Evolutionary conservation across 2,888 invertebrate genomes (phyloP).

Genomic region (Eucriotettix oculatus): DNA sequence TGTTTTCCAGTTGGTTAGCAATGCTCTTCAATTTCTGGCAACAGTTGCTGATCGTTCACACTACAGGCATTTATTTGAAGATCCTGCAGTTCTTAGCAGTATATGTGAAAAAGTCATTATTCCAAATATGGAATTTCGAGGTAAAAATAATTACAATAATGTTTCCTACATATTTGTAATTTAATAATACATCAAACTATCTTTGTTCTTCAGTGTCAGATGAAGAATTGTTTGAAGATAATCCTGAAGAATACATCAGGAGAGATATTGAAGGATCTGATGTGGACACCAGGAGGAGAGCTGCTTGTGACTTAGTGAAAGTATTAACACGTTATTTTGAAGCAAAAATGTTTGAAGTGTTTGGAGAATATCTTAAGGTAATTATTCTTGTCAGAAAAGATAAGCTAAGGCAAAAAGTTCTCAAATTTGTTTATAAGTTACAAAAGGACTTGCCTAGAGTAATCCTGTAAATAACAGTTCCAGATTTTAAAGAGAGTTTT

Average conservation of each 20-base stretch:
- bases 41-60: slow-evolving; percentile 83
- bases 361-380: slow-evolving; percentile 73
- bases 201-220: slow-evolving; percentile 49
- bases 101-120: slow-evolving; percentile 98
- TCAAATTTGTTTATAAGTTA: too few relatives aligned
- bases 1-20: slow-evolving; percentile 69
- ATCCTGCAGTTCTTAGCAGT: slow-evolving; percentile 66
- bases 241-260: slow-evolving; percentile 92
- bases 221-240: slow-evolving; percentile 93
- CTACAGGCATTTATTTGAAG: slow-evolving; percentile 78
- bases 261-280: slow-evolving; percentile 97
- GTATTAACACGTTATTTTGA: slow-evolving; percentile 80
- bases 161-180: neutral
- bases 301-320: slow-evolving; percentile 93
- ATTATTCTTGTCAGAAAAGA: too few relatives aligned
- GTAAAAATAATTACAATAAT: slow-evolving; percentile 27
- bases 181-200: neutral
- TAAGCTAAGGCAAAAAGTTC: too few relatives aligned
- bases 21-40: slow-evolving; percentile 87
- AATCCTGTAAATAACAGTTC: too few relatives aligned
- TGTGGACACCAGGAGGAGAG: slow-evolving; percentile 85
- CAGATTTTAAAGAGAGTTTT: too few relatives aligned
- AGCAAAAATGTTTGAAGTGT: slow-evolving; percentile 69
- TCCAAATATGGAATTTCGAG: slow-evolving; percentile 93
- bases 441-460: too few relatives aligned